Evolutionary conservation across 2,113 vertebrate species (phyloP).

Genomic region (Corvus hawaiiensis): DNA sequence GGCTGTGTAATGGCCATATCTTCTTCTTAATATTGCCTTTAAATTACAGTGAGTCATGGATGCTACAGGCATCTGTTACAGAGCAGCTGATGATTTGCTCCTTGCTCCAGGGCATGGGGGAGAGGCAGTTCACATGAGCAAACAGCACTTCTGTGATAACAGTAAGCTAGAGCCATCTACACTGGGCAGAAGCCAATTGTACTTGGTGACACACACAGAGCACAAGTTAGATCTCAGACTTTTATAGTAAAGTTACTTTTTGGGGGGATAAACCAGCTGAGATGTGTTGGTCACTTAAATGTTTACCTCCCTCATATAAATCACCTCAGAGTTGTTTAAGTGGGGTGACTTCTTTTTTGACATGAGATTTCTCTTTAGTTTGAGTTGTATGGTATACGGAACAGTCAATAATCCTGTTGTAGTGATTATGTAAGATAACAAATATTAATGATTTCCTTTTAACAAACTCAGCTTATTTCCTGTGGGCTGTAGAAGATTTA

Average conservation of each 20-base stretch:
- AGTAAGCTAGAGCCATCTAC: not conserved
- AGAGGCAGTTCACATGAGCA: not conserved
- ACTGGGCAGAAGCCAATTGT: not conserved
- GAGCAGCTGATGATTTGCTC: constrained; percentile 17
- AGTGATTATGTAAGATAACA: not conserved
- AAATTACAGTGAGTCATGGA: not conserved
- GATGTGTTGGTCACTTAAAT: not conserved
- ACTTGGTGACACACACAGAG: not conserved
- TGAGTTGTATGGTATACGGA: not conserved
- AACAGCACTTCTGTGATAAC: not conserved
- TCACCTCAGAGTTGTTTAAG: not conserved
- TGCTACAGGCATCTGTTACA: not conserved
- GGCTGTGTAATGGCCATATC: not conserved
- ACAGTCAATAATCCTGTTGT: not conserved
- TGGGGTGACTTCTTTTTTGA: not conserved
- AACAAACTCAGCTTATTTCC: constrained; percentile 11
- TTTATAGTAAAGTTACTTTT: not conserved
- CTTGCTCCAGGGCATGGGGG: not conserved
- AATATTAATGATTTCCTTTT: constrained; percentile 15
- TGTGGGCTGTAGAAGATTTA: not conserved
- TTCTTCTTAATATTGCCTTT: not conserved
- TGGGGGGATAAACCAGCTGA: not conserved
- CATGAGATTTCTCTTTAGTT: not conserved
- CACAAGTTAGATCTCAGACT: not conserved
- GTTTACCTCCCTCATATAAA: not conserved